A percentile compares a stretch with the other conserved stretches of the same genome.
Conservation (phyloP, 2,888 invertebrate species). For the Megastigmus dorsalis region DNA sequence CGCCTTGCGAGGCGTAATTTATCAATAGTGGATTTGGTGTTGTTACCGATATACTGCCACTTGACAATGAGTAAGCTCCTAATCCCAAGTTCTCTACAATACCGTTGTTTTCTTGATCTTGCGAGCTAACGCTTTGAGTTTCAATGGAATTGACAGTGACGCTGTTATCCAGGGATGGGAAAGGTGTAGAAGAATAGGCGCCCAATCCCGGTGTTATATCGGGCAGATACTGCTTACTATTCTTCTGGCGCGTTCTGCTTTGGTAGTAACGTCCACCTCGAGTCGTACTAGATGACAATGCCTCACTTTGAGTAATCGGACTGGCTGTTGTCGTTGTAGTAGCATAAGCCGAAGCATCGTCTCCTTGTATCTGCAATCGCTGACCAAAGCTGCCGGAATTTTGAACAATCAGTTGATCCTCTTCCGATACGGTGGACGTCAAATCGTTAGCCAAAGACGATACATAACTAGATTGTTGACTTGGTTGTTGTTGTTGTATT, state of each 20-base stretch:
- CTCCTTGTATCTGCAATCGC: constrained; percentile 39
- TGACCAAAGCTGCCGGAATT: constrained; percentile 63
- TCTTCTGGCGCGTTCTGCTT: neutral
- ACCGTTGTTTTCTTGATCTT: neutral
- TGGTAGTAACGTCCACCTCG: constrained; percentile 8
- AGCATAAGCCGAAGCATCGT: neutral
- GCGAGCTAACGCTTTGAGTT: neutral
- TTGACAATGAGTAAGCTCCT: neutral
- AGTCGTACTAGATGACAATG: neutral
- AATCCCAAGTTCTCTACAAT: neutral
- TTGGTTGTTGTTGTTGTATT: neutral
- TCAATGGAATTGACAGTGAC: constrained; percentile 41
- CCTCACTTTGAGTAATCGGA: neutral
- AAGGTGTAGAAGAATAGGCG: constrained; percentile 34
- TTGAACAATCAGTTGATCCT: constrained; percentile 59
- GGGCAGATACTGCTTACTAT: constrained; percentile 28
- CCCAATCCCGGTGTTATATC: constrained; percentile 35
- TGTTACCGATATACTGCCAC: neutral
- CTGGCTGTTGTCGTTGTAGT: neutral
- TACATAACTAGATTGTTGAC: neutral
- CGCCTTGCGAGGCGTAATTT: constrained; percentile 33
- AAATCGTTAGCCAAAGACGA: constrained; percentile 21
- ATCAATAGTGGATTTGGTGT: constrained; percentile 30
- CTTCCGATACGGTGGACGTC: constrained; percentile 27
- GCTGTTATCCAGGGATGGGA: constrained; percentile 14